phyloP scores from a whole-genome alignment of 2,888 invertebrate species.

The Troilus luridus region DNA sequence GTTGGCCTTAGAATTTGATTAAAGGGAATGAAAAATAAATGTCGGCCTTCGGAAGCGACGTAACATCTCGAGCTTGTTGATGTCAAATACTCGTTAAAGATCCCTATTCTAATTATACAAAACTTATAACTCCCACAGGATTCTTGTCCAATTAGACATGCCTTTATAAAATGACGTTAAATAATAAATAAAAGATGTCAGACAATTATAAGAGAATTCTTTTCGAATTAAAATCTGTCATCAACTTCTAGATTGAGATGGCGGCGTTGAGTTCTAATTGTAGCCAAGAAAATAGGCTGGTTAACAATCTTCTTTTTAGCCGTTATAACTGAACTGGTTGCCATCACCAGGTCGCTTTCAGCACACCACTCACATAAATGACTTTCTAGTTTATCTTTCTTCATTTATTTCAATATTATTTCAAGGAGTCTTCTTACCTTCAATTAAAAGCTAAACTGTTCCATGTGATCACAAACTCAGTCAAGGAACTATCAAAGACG shows the following conservation, averaged over 20 bases:
- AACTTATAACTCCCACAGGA: too few species aligned
- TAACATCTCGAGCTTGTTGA: too few species aligned
- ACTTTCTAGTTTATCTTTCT: not conserved
- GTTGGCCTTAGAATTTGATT: too few species aligned
- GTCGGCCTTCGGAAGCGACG: too few species aligned
- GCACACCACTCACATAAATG: not conserved
- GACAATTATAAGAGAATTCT: not conserved
- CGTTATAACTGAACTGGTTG: slow-evolving; percentile 11
- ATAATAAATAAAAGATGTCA: not conserved
- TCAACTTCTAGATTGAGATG: slow-evolving; percentile 1
- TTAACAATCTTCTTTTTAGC: slow-evolving; percentile 12
- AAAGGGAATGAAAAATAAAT: too few species aligned
- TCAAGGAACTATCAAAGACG: too few species aligned
- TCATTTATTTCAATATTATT: not conserved
- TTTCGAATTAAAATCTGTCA: slow-evolving; percentile 8
- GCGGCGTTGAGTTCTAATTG: slow-evolving; percentile 3
- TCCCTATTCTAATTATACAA: too few species aligned
- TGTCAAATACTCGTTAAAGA: too few species aligned
- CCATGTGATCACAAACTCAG: too few species aligned
- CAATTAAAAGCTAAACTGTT: not conserved
- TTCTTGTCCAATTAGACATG: too few species aligned
- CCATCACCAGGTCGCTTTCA: not conserved
- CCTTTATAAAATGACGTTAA: too few species aligned
- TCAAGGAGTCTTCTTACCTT: not conserved
- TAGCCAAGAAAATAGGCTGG: not conserved